Evolutionary conservation across 2,888 invertebrate species (phyloP), one percentile per base, ranked within the genome.

Genomic region (Erebia ligea): DNA sequence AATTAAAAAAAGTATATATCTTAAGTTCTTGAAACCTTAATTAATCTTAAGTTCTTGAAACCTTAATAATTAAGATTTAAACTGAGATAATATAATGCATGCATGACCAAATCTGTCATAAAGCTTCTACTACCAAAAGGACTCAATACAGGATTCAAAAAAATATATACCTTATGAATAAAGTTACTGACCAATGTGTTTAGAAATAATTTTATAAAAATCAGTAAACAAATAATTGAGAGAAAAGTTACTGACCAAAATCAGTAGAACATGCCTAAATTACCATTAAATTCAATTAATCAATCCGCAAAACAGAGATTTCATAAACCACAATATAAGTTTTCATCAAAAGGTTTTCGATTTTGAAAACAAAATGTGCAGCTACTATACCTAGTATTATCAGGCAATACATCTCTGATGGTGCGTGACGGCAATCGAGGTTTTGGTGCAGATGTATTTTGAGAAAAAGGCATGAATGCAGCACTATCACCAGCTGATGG

Each of bases 391-490:
- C 93, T 91, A 67, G 93, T 83, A 73, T 90, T 92, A 73, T 94
- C 93, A 64, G 94, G 93, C 73, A 93, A 77, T 13, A 92, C 92
- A 84, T 94, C 93, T 80, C 91, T 86, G 66, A 92, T 92, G 64
- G 92, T 90, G 70, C 92, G 88, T 72, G 91, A 82, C 13, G 89
- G 89, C 21, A 91, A 82, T 75, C 91, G 84, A 59, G 89, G 86
- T 77, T 85, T 88, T 72, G 84, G 88, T 48, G 83, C 74, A 19
- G 88, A 78, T 58, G 86, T 78, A 73, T 84, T 90, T 5, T 86
- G 78, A 67, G 88, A 81, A 80, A 93, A 93, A n/a, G 94, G 95
- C 81, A 94, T 88, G 81, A 94, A 92, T 58, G 93, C 94, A 72
- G 93, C 94, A 71, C 85, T 88, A 74, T 92, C 92, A 63, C 84